Evolutionary conservation across 2,113 vertebrate genomes (phyloP), one percentile per base, ranked within the genome.

Genomic region (Delphinapterus leucas): DNA sequence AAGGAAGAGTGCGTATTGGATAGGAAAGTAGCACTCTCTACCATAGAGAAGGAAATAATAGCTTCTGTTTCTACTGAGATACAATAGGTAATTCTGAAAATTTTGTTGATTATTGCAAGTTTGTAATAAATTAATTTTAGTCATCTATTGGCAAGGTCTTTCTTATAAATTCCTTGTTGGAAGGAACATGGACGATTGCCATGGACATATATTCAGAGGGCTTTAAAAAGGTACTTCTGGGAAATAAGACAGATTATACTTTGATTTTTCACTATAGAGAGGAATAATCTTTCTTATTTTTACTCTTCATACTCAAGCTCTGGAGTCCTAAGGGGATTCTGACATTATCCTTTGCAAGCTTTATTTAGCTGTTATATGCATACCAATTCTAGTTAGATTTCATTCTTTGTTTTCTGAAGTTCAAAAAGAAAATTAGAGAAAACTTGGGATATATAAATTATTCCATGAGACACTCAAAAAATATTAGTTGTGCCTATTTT

Each of bases 351-450:
- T 88, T 96, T 97, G 90, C 6, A 97, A 82, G 74, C 67, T 98
- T 97, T 96, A 90, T 98, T 98, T 97, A 96, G 95, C 36, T 98
- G 67, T 85, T 94, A 2, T 0, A 65, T 96, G 77, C 80, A 97
- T 96, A 53, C 49, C 28, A 94, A 63, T 74, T 92, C 14, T 90
- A 47, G 65, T 20, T 47, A 15, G 80, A 90, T 83, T 93, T 25
- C 86, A 4, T 96, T 89, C 70, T 95, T 96, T 98, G 58, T 65
- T 96, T 90, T 71, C 25, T 93, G 90, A 44, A 88, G 11, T 92
- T 94, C 55, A 92, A 85, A 95, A 93, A 90, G 55, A 88, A 84
- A 95, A 86, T 74, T 84, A 85, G 55, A 95, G 70, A 93, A 95
- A 95, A 77, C 31, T 89, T 89, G 21, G 36, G 28, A 38, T 96